phyloP scores from a whole-genome alignment of 64 coral and sea anemone genomes.

The Actinia tenebrosa region DNA sequence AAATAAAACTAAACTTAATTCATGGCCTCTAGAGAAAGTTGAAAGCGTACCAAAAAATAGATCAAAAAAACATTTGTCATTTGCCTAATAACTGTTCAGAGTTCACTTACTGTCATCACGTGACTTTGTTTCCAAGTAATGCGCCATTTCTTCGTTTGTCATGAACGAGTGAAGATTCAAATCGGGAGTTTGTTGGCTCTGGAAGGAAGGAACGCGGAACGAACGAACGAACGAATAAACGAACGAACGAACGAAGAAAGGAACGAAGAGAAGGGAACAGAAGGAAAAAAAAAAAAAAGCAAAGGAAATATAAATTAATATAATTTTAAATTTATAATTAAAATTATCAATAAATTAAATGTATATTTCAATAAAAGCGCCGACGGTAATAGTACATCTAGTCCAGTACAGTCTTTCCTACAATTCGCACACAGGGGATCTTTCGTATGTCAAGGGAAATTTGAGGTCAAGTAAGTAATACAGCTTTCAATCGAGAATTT shows the following conservation, averaged over 20 bases:
- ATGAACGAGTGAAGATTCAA: conserved; percentile 16
- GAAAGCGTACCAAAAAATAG: no score
- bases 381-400: no score
- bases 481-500: not conserved
- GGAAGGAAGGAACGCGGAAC: not conserved
- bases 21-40: no score
- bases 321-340: no score
- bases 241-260: not conserved
- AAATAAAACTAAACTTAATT: no score
- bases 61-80: no score
- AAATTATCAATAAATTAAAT: not conserved
- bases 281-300: not conserved
- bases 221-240: not conserved
- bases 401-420: no score
- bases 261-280: not conserved
- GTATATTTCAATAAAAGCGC: not conserved
- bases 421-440: no score
- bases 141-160: conserved; percentile 11
- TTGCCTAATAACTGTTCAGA: no score
- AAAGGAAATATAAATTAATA: no score
- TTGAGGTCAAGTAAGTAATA: not conserved
- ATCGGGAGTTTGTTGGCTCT: not conserved
- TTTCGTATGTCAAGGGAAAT: not conserved
- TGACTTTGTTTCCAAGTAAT: conserved; percentile 13
- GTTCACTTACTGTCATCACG: not conserved